Conservation (phyloP, 2,888 invertebrate genomes). For the Perizoma flavofasciatum region DNA sequence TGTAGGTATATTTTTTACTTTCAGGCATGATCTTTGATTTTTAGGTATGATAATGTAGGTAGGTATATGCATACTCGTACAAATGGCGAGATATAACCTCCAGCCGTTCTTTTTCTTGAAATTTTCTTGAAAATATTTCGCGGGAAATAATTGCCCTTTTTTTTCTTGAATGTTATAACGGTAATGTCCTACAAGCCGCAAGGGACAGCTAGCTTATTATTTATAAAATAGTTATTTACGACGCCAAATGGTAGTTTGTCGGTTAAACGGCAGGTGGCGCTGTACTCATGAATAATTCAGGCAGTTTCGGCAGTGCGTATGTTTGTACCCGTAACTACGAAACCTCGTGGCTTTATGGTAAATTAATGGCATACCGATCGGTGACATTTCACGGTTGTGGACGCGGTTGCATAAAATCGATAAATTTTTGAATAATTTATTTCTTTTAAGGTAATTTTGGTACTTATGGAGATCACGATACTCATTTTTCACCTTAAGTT, state of each 20-base stretch:
- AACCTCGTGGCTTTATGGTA: constrained; percentile 41
- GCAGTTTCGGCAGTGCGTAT: constrained; percentile 42
- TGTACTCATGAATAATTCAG: constrained; percentile 63
- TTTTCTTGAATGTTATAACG: constrained; percentile 7
- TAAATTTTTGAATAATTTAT: constrained; percentile 40
- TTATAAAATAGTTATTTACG: constrained; percentile 48
- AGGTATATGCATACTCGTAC: no score
- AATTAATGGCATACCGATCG: constrained; percentile 49
- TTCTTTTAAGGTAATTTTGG: constrained; percentile 38
- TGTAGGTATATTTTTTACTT: constrained; percentile 1
- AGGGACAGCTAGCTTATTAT: constrained; percentile 42
- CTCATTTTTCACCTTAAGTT: neutral
- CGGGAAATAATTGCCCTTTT: neutral
- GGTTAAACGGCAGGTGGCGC: constrained; percentile 66
- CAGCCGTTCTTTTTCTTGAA: no score
- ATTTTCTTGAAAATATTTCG: no score
- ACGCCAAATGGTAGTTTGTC: constrained; percentile 60
- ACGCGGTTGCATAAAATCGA: constrained; percentile 29
- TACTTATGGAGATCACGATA: constrained; percentile 17
- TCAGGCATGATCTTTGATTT: neutral
- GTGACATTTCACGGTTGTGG: constrained; percentile 45
- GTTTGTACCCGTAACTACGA: constrained; percentile 40
- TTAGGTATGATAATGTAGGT: no score
- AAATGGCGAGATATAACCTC: no score
- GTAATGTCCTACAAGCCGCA: constrained; percentile 26